phyloP scores from a whole-genome alignment of 2,113 vertebrate genomes.

The Pseudopipra pipra region DNA sequence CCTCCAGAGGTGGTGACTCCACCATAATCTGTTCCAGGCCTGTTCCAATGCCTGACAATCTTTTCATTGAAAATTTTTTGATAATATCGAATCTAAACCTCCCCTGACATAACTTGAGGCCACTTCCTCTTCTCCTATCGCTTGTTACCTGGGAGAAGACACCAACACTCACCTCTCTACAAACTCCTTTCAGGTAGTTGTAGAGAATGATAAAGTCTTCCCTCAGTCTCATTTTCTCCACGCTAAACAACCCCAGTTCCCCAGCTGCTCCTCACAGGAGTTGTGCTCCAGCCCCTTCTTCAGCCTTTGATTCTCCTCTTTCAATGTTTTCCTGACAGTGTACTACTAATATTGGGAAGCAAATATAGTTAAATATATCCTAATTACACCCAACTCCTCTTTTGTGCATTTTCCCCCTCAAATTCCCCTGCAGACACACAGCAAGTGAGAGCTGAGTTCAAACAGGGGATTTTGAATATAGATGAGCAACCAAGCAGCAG shows the following conservation, averaged over 20 bases:
- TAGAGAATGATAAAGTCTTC: background rate
- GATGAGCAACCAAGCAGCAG: background rate
- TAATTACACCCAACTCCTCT: background rate
- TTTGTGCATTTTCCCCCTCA: background rate
- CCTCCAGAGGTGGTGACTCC: background rate
- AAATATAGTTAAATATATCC: background rate
- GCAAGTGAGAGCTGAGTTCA: background rate
- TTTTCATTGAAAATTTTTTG: background rate
- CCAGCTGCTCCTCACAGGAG: background rate
- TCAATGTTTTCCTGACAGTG: background rate
- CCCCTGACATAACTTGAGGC: background rate
- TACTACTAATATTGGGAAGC: background rate
- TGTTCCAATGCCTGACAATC: background rate
- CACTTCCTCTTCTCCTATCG: accelerated
- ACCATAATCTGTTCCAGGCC: background rate
- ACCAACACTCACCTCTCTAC: background rate
- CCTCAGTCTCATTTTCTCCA: background rate
- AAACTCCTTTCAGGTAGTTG: background rate
- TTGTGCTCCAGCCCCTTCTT: background rate
- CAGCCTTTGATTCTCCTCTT: background rate
- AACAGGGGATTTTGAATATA: background rate
- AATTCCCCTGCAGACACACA: background rate
- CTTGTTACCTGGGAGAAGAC: background rate
- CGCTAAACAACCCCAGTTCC: background rate
- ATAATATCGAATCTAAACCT: background rate